A percentile compares a stretch with the other conserved stretches of the same genome.
Conservation (phyloP, 2,113 vertebrate species). For the Pygoscelis adeliae region DNA sequence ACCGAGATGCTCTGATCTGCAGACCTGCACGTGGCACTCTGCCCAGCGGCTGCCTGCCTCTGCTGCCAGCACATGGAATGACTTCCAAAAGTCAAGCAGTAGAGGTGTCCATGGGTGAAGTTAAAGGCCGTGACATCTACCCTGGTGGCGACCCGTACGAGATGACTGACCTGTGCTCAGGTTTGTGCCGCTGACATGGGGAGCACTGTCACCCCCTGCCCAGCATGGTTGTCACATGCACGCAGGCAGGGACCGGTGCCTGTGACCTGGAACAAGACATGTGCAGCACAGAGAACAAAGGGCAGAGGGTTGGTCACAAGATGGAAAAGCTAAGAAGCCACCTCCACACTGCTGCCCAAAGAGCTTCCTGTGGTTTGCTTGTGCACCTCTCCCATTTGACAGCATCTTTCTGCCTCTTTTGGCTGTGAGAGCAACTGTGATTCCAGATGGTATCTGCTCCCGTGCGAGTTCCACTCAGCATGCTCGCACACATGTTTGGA, state of each 20-base stretch:
- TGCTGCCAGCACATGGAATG: neutral
- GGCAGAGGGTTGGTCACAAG: neutral
- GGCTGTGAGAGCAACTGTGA: neutral
- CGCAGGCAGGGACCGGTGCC: fast-evolving
- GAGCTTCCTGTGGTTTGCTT: neutral
- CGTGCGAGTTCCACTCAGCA: neutral
- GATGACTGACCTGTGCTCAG: neutral
- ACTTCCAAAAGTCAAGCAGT: neutral
- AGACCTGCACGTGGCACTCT: fast-evolving
- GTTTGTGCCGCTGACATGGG: fast-evolving
- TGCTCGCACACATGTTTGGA: neutral
- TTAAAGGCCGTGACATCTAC: neutral
- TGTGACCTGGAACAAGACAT: neutral
- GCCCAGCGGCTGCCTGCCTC: neutral
- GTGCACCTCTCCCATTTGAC: neutral
- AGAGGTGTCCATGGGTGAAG: neutral
- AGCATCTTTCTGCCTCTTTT: neutral
- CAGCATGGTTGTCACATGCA: fast-evolving
- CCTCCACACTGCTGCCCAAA: neutral
- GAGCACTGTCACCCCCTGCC: no score
- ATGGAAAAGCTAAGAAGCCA: neutral
- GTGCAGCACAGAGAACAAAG: neutral
- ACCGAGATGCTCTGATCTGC: fast-evolving
- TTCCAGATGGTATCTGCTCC: slow-evolving; percentile 37
- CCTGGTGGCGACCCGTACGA: neutral